phyloP scores from a whole-genome alignment of 1,140 invertebrate genomes.

The Myzus persicae region DNA sequence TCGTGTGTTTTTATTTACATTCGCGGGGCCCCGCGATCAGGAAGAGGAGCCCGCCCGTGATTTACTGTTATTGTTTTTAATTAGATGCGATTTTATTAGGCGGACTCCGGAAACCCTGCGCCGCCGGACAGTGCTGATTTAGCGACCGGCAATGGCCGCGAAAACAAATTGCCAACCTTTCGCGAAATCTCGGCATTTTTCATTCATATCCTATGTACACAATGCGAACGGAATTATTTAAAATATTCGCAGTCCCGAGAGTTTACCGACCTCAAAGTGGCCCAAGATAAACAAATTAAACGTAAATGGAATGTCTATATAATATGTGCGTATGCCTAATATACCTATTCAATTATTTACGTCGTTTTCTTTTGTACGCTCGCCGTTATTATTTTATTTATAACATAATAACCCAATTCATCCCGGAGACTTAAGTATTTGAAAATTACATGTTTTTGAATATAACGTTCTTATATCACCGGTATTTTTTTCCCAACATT shows the following conservation, averaged over 20 bases:
- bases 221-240: slow-evolving; percentile 16
- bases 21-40: neutral
- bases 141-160: neutral
- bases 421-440: neutral
- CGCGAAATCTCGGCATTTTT: slow-evolving; percentile 22
- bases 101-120: neutral
- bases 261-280: neutral
- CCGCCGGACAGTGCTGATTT: neutral
- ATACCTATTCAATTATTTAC: neutral
- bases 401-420: neutral
- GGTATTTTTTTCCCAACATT: neutral
- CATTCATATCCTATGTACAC: slow-evolving; percentile 22
- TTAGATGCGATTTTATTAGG: slow-evolving; percentile 38
- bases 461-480: neutral
- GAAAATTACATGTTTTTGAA: neutral
- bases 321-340: neutral
- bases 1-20: neutral
- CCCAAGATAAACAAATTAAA: slow-evolving; percentile 26
- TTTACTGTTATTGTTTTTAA: slow-evolving; percentile 43
- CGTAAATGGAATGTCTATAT: neutral
- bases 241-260: neutral
- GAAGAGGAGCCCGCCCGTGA: neutral
- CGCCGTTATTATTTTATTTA: neutral
- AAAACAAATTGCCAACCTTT: slow-evolving; percentile 46
- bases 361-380: neutral